phyloP scores from a whole-genome alignment of 2,113 vertebrate species.

The Antigone vipio region DNA sequence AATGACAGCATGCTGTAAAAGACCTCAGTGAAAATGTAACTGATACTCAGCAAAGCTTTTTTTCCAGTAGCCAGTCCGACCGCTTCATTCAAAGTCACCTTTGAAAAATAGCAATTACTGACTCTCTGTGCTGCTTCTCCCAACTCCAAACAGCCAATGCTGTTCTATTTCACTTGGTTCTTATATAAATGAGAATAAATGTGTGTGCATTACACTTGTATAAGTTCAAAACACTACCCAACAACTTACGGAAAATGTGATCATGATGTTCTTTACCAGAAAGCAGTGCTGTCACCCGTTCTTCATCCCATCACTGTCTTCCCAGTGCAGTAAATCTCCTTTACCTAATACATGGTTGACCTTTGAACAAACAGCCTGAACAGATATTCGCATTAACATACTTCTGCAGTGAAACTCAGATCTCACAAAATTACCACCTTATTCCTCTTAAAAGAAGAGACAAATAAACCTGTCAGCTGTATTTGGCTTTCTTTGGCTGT shows the following conservation, averaged over 20 bases:
- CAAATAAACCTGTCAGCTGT: background rate
- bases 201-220: rapidly evolving
- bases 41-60: background rate
- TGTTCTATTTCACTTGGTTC: background rate
- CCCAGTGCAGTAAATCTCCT: background rate
- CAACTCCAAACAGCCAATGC: background rate
- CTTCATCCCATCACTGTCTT: background rate
- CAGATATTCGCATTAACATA: background rate
- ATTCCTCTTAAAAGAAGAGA: background rate
- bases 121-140: background rate
- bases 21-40: background rate
- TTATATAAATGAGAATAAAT: background rate
- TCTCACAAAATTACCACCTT: background rate
- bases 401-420: background rate
- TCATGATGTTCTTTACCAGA: background rate
- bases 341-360: background rate
- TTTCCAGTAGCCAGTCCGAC: background rate
- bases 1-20: background rate
- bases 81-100: background rate
- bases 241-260: background rate
- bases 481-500: background rate
- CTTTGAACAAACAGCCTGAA: background rate
- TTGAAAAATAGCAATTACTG: background rate
- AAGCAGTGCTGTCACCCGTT: background rate
- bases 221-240: background rate